Base-by-base conservation (phyloP, 2,113 vertebrate species). In the Halichoeres trimaculatus region DNA sequence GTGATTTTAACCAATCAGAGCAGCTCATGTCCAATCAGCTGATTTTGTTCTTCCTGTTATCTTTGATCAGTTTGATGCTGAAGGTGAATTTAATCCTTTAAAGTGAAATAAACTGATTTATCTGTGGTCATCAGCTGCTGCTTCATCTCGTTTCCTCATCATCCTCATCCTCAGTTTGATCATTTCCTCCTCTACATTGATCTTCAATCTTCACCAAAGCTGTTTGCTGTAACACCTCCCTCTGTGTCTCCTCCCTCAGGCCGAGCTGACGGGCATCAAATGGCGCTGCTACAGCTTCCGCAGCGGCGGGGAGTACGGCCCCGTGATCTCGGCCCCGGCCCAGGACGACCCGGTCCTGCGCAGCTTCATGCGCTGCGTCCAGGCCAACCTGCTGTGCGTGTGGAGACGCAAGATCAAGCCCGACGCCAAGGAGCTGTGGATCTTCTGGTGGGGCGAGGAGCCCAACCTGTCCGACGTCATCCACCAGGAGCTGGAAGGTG, bases 381-480 rank as follows among this genome's bases (percentile, higher is more conserved):
- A 96, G 92, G 96, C 97, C 94, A 98, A 99, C 88, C 92, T 99
- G 93, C 95, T 99, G 23, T 98, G 97, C 22, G 97, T 99, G 35
- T 99, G 98, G 98, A 95, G 97, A 22, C 96, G 98, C 1, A 96
- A 97, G 17, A 95, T 96, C 93, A 97, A 95, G 84, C 97, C 98
- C 1, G 93, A 94, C 9, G 91, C 92, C 90, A 99, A 98, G 92
- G 97, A 99, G 62, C 94, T 99, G 26, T 99, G 98, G 98, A 97
- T 99, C 93, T 99, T 98, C 95, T 99, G 98, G 98, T 99, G 98
- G 97, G 97, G 98, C 9, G 98, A 99, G 0, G 96, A 98, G 65
- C 97, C 97, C 61, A 97, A 97, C 84, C 94, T 99, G 17, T 93
- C 93, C 1, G 95, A 97, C 58, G 95, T 98, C 86, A 99, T 99